These are phyloP conservation scores for Oscheius myriophilus DNA, from an alignment of 2,888 invertebrate species.

Conservation along the genomic window DNA sequence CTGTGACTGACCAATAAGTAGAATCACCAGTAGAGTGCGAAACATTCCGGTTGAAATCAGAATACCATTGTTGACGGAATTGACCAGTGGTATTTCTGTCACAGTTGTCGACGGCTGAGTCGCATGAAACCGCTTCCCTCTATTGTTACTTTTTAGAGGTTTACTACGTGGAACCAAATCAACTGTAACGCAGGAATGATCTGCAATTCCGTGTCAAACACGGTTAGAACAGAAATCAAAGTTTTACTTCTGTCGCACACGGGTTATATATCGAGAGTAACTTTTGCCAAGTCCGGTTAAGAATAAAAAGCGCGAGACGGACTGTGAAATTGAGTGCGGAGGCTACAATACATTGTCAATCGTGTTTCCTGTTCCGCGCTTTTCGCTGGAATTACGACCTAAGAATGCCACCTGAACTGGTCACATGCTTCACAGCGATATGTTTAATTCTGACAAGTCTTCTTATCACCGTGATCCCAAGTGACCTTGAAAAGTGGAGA, in stretches of 20 bases:
- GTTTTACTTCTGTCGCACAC: too few relatives aligned
- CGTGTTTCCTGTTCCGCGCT: slow-evolving; percentile 21
- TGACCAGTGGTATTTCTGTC: slow-evolving; percentile 21
- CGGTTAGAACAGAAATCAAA: too few relatives aligned
- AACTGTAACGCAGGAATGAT: too few relatives aligned
- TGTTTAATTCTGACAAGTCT: too few relatives aligned
- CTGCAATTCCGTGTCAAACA: too few relatives aligned
- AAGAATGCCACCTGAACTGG: slow-evolving; percentile 18
- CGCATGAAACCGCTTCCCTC: slow-evolving; percentile 27
- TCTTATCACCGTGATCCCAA: too few relatives aligned
- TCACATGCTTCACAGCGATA: slow-evolving; percentile 13
- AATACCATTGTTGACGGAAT: slow-evolving; percentile 17
- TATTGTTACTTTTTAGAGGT: slow-evolving; percentile 27
- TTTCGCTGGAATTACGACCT: slow-evolving; percentile 21
- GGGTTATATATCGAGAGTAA: too few relatives aligned
- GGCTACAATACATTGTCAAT: not conserved
- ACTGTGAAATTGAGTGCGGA: too few relatives aligned
- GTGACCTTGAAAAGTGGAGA: too few relatives aligned
- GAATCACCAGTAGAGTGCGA: not conserved
- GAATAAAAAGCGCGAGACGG: too few relatives aligned
- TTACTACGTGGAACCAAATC: slow-evolving; percentile 15
- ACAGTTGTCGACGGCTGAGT: slow-evolving; percentile 19
- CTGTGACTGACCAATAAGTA: not conserved
- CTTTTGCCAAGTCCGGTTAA: too few relatives aligned
- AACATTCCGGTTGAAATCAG: not conserved